Conservation (phyloP, 2,113 vertebrate genomes). For the Stegostoma tigrinum region DNA sequence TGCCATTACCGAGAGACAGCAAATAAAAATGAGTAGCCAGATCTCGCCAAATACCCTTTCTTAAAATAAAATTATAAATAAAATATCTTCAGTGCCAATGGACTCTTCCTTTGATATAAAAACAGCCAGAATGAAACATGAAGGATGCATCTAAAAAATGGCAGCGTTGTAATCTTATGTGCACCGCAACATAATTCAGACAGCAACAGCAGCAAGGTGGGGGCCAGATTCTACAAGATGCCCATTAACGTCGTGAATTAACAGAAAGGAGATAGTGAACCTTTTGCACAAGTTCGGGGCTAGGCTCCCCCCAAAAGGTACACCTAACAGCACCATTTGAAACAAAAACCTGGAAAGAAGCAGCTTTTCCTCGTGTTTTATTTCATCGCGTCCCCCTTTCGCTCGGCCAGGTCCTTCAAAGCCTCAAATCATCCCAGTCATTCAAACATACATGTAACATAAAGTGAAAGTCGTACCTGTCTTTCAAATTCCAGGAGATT, state of each 20-base stretch:
- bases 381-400: not conserved
- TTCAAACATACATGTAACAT: not conserved
- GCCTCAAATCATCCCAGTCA: not conserved
- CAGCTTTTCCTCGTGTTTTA: not conserved
- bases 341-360: not conserved
- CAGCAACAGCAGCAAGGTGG: not conserved
- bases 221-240: not conserved
- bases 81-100: no score
- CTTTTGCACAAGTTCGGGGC: not conserved
- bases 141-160: not conserved
- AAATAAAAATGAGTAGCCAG: no score
- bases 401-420: not conserved
- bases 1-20: no score
- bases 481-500: not conserved
- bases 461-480: not conserved
- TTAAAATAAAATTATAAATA: not conserved
- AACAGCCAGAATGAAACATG: not conserved
- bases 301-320: not conserved
- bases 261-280: not conserved
- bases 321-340: no score
- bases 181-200: not conserved
- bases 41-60: not conserved
- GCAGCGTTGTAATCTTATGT: conserved; percentile 10
- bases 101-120: not conserved
- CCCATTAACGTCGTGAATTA: not conserved